phyloP scores from a whole-genome alignment of 2,888 invertebrate species.

The Spilosoma lubricipeda region DNA sequence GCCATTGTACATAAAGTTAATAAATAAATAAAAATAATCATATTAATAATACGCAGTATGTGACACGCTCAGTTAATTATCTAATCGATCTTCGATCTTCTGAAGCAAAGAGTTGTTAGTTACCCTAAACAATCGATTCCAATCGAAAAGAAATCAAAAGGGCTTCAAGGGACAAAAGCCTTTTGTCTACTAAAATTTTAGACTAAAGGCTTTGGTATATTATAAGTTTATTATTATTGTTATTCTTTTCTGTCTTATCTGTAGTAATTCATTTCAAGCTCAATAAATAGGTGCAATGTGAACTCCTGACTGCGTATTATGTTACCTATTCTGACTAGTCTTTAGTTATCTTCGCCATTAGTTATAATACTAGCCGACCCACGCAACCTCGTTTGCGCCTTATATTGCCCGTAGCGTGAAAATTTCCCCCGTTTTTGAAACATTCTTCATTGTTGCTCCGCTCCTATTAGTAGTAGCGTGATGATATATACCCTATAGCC shows the following conservation, averaged over 20 bases:
- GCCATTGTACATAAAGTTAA: too few relatives aligned
- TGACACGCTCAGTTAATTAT: not conserved
- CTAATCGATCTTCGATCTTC: not conserved
- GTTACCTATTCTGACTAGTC: slow-evolving; percentile 2
- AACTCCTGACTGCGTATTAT: not conserved
- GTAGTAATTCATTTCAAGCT: not conserved
- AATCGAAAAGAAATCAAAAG: not conserved
- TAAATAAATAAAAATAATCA: too few relatives aligned
- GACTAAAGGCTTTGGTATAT: not conserved
- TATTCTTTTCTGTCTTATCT: not conserved
- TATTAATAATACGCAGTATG: not conserved
- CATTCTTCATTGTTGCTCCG: too few relatives aligned
- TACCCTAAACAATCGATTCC: not conserved
- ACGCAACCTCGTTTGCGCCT: too few relatives aligned
- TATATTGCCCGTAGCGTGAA: too few relatives aligned
- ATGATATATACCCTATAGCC: too few relatives aligned
- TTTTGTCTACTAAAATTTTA: not conserved
- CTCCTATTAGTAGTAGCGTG: too few relatives aligned
- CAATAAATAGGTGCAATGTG: not conserved
- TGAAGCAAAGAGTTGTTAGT: not conserved
- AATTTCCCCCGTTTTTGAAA: too few relatives aligned
- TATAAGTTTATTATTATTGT: not conserved
- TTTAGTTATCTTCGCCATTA: not conserved
- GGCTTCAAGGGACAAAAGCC: not conserved
- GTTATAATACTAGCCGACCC: too few relatives aligned